Evolutionary conservation across 2,888 invertebrate genomes (phyloP), one percentile per base, ranked within the genome.

Genomic region (Megalurothrips usitatus): DNA sequence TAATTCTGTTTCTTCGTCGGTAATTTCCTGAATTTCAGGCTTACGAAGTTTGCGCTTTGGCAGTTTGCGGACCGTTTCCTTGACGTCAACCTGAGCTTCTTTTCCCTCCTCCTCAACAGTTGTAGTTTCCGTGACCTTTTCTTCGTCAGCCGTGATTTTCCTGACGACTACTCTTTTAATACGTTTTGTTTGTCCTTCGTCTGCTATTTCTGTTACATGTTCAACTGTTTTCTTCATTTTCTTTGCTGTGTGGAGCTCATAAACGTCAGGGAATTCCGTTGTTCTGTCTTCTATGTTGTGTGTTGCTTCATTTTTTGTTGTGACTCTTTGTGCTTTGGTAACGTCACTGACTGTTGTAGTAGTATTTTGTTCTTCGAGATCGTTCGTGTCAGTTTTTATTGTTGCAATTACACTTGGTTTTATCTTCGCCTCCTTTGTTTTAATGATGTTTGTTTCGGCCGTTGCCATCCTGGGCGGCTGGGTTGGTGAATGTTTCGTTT

Each of bases 401-500:
- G 79, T 82, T 81, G 49, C 79, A 78, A 12, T 58, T 81, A 8
- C 78, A 47, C 17, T 49, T 81, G 17, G 80, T 58, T 26, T 81
- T 48, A 23, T 81, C 81, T 80, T 58, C 75, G 79, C 80, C 43
- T 81, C 49, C 12, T 81, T 78, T 43, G 11, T 75, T 63, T 81
- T 19, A 28, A n/a, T 75, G 9, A 1, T 78, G 79, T 43, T 49
- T 83, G 28, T 12, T 79, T 43, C 4, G 2, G 1, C 14, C 52
- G 52, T 52, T 52, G 12, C 10, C 52, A 2, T 52, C 52, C 14
- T 58, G 11, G 58, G 17, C 14, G 17, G 17, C 11, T 82, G 17
- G 83, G 83, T 81, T 84, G 84, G 26, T 84, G 34, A 2, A 43
- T 43, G 34, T 43, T 43, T 43, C 34, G 34, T 43, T 43, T 43